A percentile compares a stretch with the other conserved stretches of the same genome.
These are phyloP conservation scores for Anarhynchus alexandrinus DNA, from an alignment of 2,113 vertebrate species.

Conservation along the genomic window DNA sequence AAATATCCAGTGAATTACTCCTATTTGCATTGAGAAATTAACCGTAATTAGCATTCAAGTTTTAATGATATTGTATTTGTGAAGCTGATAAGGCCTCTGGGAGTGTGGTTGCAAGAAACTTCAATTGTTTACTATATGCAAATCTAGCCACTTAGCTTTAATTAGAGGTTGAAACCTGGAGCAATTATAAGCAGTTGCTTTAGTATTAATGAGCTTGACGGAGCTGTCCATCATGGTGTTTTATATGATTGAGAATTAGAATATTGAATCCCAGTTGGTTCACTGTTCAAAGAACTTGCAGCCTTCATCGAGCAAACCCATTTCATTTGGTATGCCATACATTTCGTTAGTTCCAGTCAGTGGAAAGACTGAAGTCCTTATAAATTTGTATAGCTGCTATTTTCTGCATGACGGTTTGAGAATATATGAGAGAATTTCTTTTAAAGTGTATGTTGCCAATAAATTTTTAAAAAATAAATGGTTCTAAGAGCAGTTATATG, in stretches of 20 bases:
- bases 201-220: slow-evolving; percentile 68
- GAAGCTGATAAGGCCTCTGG: slow-evolving; percentile 72
- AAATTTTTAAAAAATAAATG: neutral
- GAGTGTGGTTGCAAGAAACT: slow-evolving; percentile 59
- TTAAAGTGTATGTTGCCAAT: neutral
- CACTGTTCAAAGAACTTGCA: neutral
- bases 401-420: neutral
- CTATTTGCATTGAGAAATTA: slow-evolving; percentile 75
- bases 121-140: slow-evolving; percentile 77
- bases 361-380: neutral
- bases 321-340: neutral
- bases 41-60: slow-evolving; percentile 75
- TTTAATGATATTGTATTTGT: slow-evolving; percentile 74
- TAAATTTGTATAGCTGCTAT: neutral
- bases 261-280: slow-evolving; percentile 38
- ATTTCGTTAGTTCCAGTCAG: neutral
- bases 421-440: neutral
- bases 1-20: slow-evolving; percentile 62
- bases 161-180: slow-evolving; percentile 76
- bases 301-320: neutral
- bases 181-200: slow-evolving; percentile 72
- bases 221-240: slow-evolving; percentile 63
- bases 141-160: slow-evolving; percentile 77
- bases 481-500: neutral
- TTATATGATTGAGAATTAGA: slow-evolving; percentile 65